Evolutionary conservation across 23 tunicate species (phyloP).

Genomic region (Ascidia mentula): DNA sequence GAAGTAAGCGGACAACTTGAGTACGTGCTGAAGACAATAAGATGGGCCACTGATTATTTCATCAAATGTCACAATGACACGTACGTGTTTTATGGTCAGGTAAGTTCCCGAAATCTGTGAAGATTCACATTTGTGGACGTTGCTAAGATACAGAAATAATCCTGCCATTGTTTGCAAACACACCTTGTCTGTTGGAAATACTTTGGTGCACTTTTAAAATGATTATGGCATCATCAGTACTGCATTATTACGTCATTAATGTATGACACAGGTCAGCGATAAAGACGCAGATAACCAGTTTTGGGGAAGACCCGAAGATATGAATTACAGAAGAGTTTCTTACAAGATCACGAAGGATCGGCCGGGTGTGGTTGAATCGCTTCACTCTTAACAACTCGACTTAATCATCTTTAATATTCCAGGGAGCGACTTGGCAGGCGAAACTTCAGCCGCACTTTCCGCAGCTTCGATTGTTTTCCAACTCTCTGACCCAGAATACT

Average conservation of each 20-base stretch:
- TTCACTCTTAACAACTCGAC: no score
- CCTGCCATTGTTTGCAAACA: no score
- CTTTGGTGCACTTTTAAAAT: no score
- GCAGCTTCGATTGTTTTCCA: constrained; percentile 82
- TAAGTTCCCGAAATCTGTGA: no score
- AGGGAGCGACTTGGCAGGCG: constrained; percentile 84
- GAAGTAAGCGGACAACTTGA: constrained; percentile 59
- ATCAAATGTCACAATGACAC: constrained; percentile 64
- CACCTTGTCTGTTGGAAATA: no score
- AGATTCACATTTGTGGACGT: no score
- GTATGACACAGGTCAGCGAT: constrained; percentile 64
- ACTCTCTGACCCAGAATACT: constrained; percentile 44
- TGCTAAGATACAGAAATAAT: no score
- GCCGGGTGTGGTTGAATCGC: constrained; percentile 63
- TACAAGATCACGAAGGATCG: constrained; percentile 35
- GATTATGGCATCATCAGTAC: no score
- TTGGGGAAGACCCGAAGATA: constrained; percentile 67
- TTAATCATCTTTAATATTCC: no score
- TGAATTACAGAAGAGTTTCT: constrained; percentile 54
- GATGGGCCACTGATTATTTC: constrained; percentile 98
- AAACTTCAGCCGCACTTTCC: constrained; percentile 87
- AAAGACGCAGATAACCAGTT: constrained; percentile 51
- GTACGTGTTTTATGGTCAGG: constrained; percentile 80
- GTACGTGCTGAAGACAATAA: constrained; percentile 61
- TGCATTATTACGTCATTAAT: no score